Evolutionary conservation across 2,797 vertebrate species (phyloP).

Genomic region (Myotis daubentonii): DNA sequence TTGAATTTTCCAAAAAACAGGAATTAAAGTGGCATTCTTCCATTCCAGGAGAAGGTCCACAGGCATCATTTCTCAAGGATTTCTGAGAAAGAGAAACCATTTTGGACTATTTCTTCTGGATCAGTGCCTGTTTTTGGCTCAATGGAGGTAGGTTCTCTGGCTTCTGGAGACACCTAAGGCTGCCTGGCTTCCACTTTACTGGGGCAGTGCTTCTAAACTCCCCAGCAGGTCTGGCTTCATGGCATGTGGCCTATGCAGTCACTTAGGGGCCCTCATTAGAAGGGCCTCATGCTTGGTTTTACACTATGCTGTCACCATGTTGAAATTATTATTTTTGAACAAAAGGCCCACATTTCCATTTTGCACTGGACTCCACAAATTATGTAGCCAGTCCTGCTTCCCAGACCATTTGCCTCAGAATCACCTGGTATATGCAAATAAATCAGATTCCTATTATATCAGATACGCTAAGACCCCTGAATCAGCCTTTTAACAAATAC

Average conservation of each 20-base stretch:
- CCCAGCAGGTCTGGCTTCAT: background rate
- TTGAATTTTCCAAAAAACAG: background rate
- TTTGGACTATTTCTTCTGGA: background rate
- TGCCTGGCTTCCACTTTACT: background rate
- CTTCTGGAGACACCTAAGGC: background rate
- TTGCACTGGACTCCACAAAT: background rate
- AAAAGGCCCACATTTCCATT: background rate
- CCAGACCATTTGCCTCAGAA: background rate
- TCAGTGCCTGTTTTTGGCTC: background rate
- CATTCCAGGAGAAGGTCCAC: background rate
- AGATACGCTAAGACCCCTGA: background rate
- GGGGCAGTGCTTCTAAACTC: background rate
- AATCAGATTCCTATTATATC: background rate
- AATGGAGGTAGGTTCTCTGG: background rate
- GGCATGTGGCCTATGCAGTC: too few relatives aligned
- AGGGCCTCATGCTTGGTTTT: background rate
- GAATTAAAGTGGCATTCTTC: background rate
- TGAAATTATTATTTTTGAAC: constrained; percentile 29
- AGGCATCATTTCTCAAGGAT: background rate
- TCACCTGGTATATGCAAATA: background rate
- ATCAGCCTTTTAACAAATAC: constrained; percentile 11
- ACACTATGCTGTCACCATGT: background rate
- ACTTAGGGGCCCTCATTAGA: background rate
- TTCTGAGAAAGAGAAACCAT: background rate
- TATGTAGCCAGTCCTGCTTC: background rate